Evolutionary conservation across 2,888 invertebrate genomes (phyloP).

Genomic region (Spodoptera picta): DNA sequence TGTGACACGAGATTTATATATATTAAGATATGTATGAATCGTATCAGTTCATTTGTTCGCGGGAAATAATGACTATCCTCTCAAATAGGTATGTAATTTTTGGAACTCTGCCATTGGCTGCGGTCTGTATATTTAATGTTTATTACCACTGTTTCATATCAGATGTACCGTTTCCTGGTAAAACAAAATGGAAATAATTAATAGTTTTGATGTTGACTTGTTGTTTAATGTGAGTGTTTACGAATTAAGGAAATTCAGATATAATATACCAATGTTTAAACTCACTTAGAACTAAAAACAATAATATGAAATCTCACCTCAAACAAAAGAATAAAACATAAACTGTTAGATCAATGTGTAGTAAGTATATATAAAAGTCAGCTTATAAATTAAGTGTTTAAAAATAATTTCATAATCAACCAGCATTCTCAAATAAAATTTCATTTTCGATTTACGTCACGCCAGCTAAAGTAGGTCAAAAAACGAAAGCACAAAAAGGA

Average conservation of each 20-base stretch:
- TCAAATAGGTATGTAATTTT: slow-evolving; percentile 42
- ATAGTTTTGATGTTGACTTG: not conserved
- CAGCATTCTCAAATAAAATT: slow-evolving; percentile 41
- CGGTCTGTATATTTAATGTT: slow-evolving; percentile 42
- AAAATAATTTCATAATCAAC: slow-evolving; percentile 40
- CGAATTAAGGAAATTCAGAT: too few relatives aligned
- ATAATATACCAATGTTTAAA: too few relatives aligned
- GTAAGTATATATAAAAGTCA: slow-evolving; percentile 23
- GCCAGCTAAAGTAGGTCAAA: slow-evolving; percentile 57
- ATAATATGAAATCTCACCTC: too few relatives aligned
- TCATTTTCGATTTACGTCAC: slow-evolving; percentile 54
- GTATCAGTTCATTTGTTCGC: slow-evolving; percentile 39
- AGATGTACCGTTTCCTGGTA: slow-evolving; percentile 15
- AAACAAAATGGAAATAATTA: slow-evolving; percentile 14
- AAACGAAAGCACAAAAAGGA: slow-evolving; percentile 52
- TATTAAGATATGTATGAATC: slow-evolving; percentile 10
- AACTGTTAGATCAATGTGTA: slow-evolving; percentile 28
- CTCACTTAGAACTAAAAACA: too few relatives aligned
- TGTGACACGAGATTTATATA: too few relatives aligned
- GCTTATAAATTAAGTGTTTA: slow-evolving; percentile 35
- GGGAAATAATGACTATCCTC: slow-evolving; percentile 39
- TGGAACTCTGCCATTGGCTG: slow-evolving; percentile 41
- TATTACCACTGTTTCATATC: slow-evolving; percentile 22
- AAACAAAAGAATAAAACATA: too few relatives aligned
- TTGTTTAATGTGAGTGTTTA: too few relatives aligned